Conservation (phyloP, 2,797 vertebrate species). For the Tachyglossus aculeatus region DNA sequence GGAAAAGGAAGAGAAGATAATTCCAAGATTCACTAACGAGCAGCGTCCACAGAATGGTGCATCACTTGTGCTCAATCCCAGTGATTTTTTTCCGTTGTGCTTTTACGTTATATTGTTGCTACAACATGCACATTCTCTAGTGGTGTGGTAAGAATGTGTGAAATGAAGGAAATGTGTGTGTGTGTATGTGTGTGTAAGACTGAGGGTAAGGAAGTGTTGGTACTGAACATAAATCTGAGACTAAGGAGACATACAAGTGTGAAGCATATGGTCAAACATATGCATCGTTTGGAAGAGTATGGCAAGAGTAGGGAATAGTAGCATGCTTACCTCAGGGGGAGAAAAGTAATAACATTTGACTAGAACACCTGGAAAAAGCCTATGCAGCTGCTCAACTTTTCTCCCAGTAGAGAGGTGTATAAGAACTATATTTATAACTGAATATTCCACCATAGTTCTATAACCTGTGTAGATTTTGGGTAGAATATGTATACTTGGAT, state of each 20-base stretch:
- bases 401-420: slow-evolving; percentile 51
- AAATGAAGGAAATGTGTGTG: slow-evolving; percentile 68
- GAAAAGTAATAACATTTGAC: no score
- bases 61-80: slow-evolving; percentile 8
- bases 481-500: no score
- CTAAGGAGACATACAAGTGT: slow-evolving; percentile 69
- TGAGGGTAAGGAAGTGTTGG: slow-evolving; percentile 66
- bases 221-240: slow-evolving; percentile 70
- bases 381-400: slow-evolving; percentile 57
- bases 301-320: slow-evolving; percentile 64
- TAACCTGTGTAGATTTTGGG: slow-evolving; percentile 57
- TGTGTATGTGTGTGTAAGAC: slow-evolving; percentile 73
- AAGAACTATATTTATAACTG: slow-evolving; percentile 33
- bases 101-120: slow-evolving; percentile 22
- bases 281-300: slow-evolving; percentile 70
- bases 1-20: slow-evolving; percentile 27
- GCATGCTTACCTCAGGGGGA: slow-evolving; percentile 62
- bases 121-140: slow-evolving; percentile 44
- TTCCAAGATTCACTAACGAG: neutral
- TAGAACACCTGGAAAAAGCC: slow-evolving; percentile 2
- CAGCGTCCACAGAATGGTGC: no score
- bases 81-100: slow-evolving; percentile 25
- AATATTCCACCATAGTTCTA: slow-evolving; percentile 47
- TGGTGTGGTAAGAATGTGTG: slow-evolving; percentile 67
- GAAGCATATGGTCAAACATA: slow-evolving; percentile 77